Evolutionary conservation across 2,888 invertebrate species (phyloP).

Genomic region (Chaetogeoica ovagalla): DNA sequence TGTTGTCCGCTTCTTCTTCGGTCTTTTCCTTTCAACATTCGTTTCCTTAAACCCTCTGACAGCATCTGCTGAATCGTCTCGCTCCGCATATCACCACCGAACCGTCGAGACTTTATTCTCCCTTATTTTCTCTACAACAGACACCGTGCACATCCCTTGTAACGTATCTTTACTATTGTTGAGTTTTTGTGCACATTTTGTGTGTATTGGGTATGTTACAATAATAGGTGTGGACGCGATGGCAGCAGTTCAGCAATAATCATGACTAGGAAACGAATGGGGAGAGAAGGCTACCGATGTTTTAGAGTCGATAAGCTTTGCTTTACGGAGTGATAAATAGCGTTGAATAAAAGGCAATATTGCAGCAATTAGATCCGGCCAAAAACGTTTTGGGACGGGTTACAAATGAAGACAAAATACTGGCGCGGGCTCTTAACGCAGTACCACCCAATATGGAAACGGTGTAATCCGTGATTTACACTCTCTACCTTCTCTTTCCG

Average conservation of each 20-base stretch:
- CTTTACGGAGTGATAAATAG: constrained; percentile 42
- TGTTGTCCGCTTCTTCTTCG: too few species aligned
- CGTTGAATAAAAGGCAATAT: constrained; percentile 43
- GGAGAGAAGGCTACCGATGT: constrained; percentile 7
- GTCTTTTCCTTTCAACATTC: too few species aligned
- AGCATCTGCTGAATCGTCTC: too few species aligned
- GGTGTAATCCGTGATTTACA: constrained; percentile 40
- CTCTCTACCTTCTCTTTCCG: constrained; percentile 19
- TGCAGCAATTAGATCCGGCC: constrained; percentile 22
- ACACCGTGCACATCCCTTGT: too few species aligned
- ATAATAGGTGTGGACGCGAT: neutral
- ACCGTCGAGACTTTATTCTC: too few species aligned
- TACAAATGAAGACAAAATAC: constrained; percentile 50
- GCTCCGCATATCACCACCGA: too few species aligned
- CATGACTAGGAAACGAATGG: constrained; percentile 11
- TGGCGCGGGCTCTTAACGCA: constrained; percentile 22
- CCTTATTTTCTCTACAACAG: too few species aligned
- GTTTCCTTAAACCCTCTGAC: too few species aligned
- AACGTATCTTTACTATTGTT: too few species aligned
- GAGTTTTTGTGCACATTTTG: too few species aligned
- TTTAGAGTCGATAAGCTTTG: constrained; percentile 10
- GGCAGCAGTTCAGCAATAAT: neutral
- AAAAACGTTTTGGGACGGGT: constrained; percentile 32
- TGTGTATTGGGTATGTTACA: neutral
- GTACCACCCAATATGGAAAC: constrained; percentile 34